Evolutionary conservation across 2,888 invertebrate genomes (phyloP), one percentile per base, ranked within the genome.

Genomic region (Hartigia nigra): DNA sequence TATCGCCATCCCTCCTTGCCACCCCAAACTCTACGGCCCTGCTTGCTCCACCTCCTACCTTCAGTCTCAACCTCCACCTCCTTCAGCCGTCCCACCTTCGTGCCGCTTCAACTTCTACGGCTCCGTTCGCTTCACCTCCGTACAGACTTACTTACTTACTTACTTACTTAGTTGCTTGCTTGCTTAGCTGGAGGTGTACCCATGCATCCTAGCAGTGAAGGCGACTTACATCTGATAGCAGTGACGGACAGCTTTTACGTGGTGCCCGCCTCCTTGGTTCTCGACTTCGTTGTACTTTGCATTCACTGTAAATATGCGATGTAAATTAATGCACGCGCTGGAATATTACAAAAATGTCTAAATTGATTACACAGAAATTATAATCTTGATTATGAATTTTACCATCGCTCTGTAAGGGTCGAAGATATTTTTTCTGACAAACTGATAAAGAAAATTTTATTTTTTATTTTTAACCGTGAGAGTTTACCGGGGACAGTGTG

Each of bases 171-270:
- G 34, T n/a, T 36, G 36, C 34, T 23, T 35, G 37, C 70, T 31
- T 36, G n/a, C 37, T 31, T 14, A 36, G 37, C 39, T 39, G 39
- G 76, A 74, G 70, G 70, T 74, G 72, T 69, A 75, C 78, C 70
- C 78, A 9, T 75, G 39, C 70, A 69, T 69, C 70, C 74, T 72
- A 39, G 76, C 34, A 70, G 70, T 76, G 78, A 31, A 72, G 70
- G 78, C 75, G 76, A 75, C 78, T 78, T 75, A 55, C 78, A 72
- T 78, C 76, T 69, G 78, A 78, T 76, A 76, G 76, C 70, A 78
- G 70, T 78, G 78, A 78, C 76, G 78, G 78, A 76, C 76, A 76
- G 74, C 78, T 78, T 76, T 75, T 72, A 37, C 78, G 76, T 70
- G 72, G 72, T 12, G 55, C 75, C 78, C 78, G 76, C 78, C 78